Conservation (phyloP, 1,140 invertebrate species). For the Eupeodes corollae region DNA sequence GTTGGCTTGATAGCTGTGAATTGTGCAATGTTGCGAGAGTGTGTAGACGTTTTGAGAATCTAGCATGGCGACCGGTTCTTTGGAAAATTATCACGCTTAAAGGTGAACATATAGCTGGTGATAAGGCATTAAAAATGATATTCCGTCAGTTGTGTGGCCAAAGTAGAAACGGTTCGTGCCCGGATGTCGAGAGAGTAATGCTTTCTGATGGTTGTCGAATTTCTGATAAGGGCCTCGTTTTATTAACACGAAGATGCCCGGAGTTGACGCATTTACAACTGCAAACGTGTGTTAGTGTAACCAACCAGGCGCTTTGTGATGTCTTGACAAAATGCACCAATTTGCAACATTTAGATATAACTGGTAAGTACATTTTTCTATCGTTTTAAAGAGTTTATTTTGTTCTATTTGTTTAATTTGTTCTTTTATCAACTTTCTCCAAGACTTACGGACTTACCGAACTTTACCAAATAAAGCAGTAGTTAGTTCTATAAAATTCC, state of each 20-base stretch:
- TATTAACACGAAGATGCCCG: constrained; percentile 57
- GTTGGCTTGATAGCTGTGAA: constrained; percentile 64
- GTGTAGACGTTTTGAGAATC: constrained; percentile 65
- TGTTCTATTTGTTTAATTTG: too few species aligned
- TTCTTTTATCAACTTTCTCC: too few species aligned
- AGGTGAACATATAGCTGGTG: constrained; percentile 53
- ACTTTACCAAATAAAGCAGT: too few species aligned
- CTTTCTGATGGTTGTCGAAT: constrained; percentile 60
- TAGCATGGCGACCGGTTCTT: constrained; percentile 68
- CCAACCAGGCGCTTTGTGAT: constrained; percentile 34
- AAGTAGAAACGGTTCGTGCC: constrained; percentile 45
- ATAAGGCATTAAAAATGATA: constrained; percentile 55
- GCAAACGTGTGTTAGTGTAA: constrained; percentile 51
- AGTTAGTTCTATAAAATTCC: too few species aligned
- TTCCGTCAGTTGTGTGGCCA: constrained; percentile 47
- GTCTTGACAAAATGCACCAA: constrained; percentile 51
- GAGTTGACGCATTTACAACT: constrained; percentile 60
- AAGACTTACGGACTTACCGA: too few species aligned
- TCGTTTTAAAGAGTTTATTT: too few species aligned
- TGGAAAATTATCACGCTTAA: constrained; percentile 59
- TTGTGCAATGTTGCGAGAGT: constrained; percentile 69
- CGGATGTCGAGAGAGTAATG: constrained; percentile 52
- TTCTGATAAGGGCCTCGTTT: constrained; percentile 59
- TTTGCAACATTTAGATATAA: constrained; percentile 61
- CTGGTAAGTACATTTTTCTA: constrained; percentile 44